A percentile compares a stretch with the other conserved stretches of the same genome.
phyloP scores from a whole-genome alignment of 2,797 vertebrate species.

The Artibeus jamaicensis region DNA sequence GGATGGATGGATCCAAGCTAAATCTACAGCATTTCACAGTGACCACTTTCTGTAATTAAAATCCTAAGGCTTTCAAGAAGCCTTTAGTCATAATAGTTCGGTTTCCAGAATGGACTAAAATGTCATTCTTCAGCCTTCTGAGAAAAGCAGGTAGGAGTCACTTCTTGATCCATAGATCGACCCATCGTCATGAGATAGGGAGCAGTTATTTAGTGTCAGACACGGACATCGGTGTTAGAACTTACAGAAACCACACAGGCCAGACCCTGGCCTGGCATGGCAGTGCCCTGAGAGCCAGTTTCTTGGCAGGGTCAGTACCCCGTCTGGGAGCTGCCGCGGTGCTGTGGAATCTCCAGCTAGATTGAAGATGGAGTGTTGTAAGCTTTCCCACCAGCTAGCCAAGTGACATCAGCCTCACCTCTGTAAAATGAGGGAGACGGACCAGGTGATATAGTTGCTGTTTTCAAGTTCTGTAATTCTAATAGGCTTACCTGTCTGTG shows the following conservation, averaged over 20 bases:
- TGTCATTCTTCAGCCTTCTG: background rate
- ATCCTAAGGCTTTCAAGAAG: background rate
- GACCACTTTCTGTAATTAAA: background rate
- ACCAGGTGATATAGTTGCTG: background rate
- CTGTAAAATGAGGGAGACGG: background rate
- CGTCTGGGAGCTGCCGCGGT: background rate
- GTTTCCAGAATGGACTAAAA: background rate
- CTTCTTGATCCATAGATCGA: background rate
- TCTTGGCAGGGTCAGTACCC: fast-evolving
- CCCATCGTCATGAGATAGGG: background rate
- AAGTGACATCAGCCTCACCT: background rate
- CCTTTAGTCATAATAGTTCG: background rate
- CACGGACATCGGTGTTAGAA: background rate
- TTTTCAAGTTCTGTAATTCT: slow-evolving; percentile 20
- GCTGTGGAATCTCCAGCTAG: background rate
- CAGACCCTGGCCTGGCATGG: background rate
- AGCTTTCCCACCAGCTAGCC: background rate
- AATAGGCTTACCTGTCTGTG: background rate
- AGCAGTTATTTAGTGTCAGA: background rate
- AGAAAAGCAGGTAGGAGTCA: background rate
- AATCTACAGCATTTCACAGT: background rate
- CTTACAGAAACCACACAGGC: background rate
- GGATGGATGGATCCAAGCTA: background rate
- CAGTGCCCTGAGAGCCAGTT: background rate
- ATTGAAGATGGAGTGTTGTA: background rate